phyloP scores from a whole-genome alignment of 2,888 invertebrate species.

The Caprella mutica region DNA sequence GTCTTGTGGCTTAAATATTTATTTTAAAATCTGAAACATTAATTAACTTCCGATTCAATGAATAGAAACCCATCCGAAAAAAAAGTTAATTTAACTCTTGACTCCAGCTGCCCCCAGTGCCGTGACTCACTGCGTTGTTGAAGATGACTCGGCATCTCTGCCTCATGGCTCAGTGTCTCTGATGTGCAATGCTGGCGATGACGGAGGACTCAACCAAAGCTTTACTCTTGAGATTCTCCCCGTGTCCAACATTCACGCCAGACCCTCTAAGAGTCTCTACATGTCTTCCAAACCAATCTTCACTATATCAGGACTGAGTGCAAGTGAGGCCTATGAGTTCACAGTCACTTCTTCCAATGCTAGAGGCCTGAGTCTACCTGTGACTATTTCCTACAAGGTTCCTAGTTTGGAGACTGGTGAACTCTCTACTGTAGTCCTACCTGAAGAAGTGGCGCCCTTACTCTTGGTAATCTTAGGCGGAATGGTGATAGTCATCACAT shows the following conservation, averaged over 20 bases:
- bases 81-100: too few species aligned
- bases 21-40: too few species aligned
- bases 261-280: neutral
- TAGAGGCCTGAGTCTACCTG: neutral
- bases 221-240: conserved; percentile 7
- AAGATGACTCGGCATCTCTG: too few species aligned
- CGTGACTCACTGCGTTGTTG: too few species aligned
- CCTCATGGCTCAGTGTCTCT: neutral
- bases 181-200: neutral
- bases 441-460: neutral
- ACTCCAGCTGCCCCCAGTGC: too few species aligned
- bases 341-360: conserved; percentile 3
- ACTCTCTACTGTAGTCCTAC: neutral
- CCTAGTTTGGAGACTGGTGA: neutral
- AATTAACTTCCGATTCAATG: too few species aligned
- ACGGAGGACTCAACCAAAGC: conserved; percentile 1
- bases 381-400: neutral
- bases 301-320: neutral
- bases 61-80: too few species aligned
- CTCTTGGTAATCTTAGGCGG: neutral
- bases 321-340: neutral
- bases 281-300: neutral
- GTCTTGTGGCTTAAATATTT: too few species aligned
- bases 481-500: conserved; percentile 1
- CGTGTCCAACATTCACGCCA: neutral